Conservation (phyloP, 37 sponge, comb jelly and placozoan genomes). For the Geodia barretti region DNA sequence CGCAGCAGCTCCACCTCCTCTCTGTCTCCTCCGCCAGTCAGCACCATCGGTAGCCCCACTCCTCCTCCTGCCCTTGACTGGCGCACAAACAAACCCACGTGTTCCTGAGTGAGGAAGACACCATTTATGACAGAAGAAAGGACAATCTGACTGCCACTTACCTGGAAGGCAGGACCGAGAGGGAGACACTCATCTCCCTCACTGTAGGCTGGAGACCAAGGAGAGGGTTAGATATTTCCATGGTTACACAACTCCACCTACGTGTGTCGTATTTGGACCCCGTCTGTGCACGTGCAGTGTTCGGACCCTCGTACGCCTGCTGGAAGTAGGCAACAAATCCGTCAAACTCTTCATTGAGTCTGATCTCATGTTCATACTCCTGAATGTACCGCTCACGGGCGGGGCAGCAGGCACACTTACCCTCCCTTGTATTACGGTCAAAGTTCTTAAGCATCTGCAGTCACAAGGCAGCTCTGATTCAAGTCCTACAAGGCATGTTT, state of each 20-base stretch:
- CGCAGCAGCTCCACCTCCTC: neutral
- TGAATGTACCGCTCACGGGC: neutral
- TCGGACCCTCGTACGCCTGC: slow-evolving; percentile 50
- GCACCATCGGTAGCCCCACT: too few species aligned
- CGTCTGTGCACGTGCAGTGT: slow-evolving; percentile 25
- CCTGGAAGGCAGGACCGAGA: slow-evolving; percentile 70
- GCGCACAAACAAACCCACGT: slow-evolving; percentile 31
- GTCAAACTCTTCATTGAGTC: slow-evolving; percentile 56
- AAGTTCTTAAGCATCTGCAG: too few species aligned
- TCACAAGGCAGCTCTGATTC: too few species aligned
- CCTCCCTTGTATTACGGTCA: too few species aligned
- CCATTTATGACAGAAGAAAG: too few species aligned
- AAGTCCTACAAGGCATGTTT: too few species aligned
- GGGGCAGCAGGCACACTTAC: too few species aligned
- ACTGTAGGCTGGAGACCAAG: slow-evolving; percentile 25
- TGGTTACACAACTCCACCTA: neutral
- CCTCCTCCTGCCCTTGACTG: too few species aligned
- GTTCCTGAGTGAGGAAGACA: too few species aligned
- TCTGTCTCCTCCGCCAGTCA: too few species aligned
- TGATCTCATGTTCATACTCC: slow-evolving; percentile 26
- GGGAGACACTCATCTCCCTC: slow-evolving; percentile 49
- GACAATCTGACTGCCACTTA: too few species aligned
- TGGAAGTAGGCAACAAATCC: slow-evolving; percentile 40
- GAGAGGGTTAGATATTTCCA: neutral
- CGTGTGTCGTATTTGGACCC: neutral